phyloP scores from a whole-genome alignment of 2,113 vertebrate genomes.

The Myiozetetes cayanensis region DNA sequence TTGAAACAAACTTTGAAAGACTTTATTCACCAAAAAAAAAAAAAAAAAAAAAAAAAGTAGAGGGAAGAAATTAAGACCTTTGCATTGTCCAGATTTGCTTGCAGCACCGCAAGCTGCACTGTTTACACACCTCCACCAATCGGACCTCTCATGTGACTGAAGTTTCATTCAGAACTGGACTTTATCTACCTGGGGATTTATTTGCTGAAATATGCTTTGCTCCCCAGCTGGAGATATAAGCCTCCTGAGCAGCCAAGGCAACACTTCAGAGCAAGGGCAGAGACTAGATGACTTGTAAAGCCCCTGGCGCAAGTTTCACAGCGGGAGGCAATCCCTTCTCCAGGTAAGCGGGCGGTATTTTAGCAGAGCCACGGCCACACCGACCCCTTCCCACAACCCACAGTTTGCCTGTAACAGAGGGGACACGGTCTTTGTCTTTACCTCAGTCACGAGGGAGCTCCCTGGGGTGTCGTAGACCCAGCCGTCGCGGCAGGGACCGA shows the following conservation, averaged over 20 bases:
- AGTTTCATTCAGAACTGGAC: neutral
- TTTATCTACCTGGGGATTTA: constrained; percentile 14
- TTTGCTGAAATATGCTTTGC: constrained; percentile 11
- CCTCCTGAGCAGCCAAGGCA: neutral
- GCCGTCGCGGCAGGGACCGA: constrained; percentile 57
- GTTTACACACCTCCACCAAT: neutral
- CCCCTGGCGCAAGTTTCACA: rapidly evolving
- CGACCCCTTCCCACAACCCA: neutral
- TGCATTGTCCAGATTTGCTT: neutral
- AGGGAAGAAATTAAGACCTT: neutral
- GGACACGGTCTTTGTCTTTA: neutral
- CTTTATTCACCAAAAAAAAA: rapidly evolving
- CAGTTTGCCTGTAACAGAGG: neutral
- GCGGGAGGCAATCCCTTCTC: neutral
- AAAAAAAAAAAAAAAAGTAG: rapidly evolving
- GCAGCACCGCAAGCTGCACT: neutral
- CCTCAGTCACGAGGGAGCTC: constrained; percentile 73
- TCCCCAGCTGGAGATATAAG: neutral
- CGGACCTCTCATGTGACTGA: neutral
- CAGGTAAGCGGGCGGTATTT: neutral
- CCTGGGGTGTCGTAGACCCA: constrained; percentile 37
- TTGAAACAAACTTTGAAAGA: neutral
- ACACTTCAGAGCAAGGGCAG: neutral
- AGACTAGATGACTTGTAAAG: neutral
- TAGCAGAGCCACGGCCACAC: neutral